phyloP scores from a whole-genome alignment of 2,888 invertebrate genomes.

The Amphipoea oculea region DNA sequence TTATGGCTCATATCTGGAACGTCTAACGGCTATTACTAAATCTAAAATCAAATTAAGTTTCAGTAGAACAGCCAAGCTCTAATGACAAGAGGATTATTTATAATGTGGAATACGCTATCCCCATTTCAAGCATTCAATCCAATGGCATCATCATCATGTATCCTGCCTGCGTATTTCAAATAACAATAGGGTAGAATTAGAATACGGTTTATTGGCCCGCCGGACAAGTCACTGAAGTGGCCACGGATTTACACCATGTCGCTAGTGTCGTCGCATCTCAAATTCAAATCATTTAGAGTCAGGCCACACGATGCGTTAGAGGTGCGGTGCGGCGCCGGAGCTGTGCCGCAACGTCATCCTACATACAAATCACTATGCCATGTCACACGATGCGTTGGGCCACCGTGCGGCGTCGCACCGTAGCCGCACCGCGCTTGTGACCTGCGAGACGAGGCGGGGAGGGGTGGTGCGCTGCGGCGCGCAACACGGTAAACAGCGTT shows the following conservation, averaged over 20 bases:
- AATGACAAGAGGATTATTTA: not conserved
- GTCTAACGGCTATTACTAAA: not conserved
- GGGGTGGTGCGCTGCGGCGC: too few relatives aligned
- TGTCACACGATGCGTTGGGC: too few relatives aligned
- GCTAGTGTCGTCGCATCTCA: not conserved
- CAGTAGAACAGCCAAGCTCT: not conserved
- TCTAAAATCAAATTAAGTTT: not conserved
- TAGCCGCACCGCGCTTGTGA: too few relatives aligned
- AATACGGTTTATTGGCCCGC: not conserved
- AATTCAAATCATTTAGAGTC: not conserved
- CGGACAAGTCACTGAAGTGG: not conserved
- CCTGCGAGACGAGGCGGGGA: too few relatives aligned
- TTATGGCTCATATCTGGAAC: too few relatives aligned
- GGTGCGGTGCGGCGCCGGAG: too few relatives aligned
- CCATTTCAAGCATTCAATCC: not conserved
- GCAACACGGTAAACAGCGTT: too few relatives aligned
- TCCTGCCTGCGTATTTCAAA: too few relatives aligned
- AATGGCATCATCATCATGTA: not conserved
- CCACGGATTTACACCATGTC: not conserved
- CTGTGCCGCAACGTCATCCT: too few relatives aligned
- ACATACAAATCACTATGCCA: too few relatives aligned
- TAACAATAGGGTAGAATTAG: not conserved
- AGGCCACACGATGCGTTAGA: too few relatives aligned
- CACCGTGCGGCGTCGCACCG: too few relatives aligned
- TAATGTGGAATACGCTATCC: not conserved